Evolutionary conservation across 2,113 vertebrate genomes (phyloP), one percentile per base, ranked within the genome.

Genomic region (Nettapus auritus): DNA sequence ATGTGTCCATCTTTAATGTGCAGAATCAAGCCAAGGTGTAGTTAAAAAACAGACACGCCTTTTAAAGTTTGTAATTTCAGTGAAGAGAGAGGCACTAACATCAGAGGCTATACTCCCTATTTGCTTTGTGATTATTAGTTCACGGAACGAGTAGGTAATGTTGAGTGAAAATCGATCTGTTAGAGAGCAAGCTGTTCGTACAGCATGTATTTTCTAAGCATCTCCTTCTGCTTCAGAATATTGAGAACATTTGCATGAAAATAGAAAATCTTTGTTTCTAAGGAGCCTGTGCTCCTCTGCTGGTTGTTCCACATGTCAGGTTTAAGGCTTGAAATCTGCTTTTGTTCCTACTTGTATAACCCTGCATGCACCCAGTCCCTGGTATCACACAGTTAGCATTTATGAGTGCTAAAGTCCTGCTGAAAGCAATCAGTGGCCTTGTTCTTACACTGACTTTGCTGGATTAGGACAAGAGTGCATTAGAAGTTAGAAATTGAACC

Each of bases 191-290:
- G 83, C 36, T 52, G 81, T 79, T 84, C 1, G 1, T 80, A 82
- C 70, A 8, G 8, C 36, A 20, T 40, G 9, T 34, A 52, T 91
- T 92, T 89, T 84, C 66, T 55, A 84, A 89, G 86, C n/a, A 57
- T 60, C 25, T 86, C 44, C 76, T 69, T 66, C 69, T 71, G 63
- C 87, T 91, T 91, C 38, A 91, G 83, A 93, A 88, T 64, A 74
- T 2, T 12, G 28, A 38, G 55, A 74, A 38, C 42, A 86, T 91
- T 89, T 92, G 92, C 77, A 74, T 36, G 76, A 81, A 92, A 94
- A 93, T 28, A 77, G 70, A 73, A 90, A 36, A 86, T 57, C 38
- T 78, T 90, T 89, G 48, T 13, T 91, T 91, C 40, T 77, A 81
- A 93, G 89, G 52, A 88, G 57, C 52, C 56, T 31, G 15, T 59